These are phyloP conservation scores for Campoletis raptor DNA, from an alignment of 2,888 invertebrate genomes.

Conservation along the genomic window DNA sequence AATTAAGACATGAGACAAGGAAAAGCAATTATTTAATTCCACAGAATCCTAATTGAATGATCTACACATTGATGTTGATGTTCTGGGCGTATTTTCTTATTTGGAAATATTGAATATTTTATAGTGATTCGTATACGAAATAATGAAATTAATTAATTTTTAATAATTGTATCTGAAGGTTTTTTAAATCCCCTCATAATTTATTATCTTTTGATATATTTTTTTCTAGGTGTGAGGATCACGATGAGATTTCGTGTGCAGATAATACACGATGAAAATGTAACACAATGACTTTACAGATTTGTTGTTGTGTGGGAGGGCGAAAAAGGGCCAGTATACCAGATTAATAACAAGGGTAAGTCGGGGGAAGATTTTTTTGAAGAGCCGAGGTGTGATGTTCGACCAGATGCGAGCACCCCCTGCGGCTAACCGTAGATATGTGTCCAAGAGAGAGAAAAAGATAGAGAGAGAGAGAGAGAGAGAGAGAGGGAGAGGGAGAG, in stretches of 20 bases:
- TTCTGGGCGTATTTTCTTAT: background rate
- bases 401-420: slow-evolving; percentile 72
- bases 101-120: background rate
- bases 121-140: background rate
- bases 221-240: background rate
- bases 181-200: slow-evolving; percentile 3
- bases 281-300: slow-evolving; percentile 56
- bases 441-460: background rate
- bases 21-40: too few relatives aligned
- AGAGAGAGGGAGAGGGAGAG: slow-evolving; percentile 1
- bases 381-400: slow-evolving; percentile 56
- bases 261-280: slow-evolving; percentile 47
- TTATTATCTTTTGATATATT: background rate
- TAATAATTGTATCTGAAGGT: background rate
- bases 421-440: slow-evolving; percentile 53
- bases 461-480: background rate
- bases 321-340: slow-evolving; percentile 46
- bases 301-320: slow-evolving; percentile 46
- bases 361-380: slow-evolving; percentile 31
- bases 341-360: slow-evolving; percentile 66
- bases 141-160: slow-evolving; percentile 12
- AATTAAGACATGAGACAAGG: too few relatives aligned
- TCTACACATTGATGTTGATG: too few relatives aligned
- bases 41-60: too few relatives aligned
- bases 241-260: slow-evolving; percentile 13